Base-by-base conservation (phyloP, 2,113 vertebrate genomes). In the Ailuropoda melanoleuca region DNA sequence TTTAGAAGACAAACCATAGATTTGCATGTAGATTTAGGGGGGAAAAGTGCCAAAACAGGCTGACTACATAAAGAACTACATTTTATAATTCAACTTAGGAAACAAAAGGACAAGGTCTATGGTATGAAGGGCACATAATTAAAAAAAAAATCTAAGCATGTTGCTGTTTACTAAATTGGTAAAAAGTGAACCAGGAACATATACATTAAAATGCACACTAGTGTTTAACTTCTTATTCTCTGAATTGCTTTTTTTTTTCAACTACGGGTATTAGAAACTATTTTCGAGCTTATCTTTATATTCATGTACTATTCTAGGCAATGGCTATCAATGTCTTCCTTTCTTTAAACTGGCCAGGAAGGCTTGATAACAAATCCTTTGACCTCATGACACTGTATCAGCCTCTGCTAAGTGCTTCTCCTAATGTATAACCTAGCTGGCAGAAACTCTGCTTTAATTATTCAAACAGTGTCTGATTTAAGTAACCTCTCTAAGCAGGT, bases 391-490 rank as follows among this genome's bases (percentile, higher is more conserved):
- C 31, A 87, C 4, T 53, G 1, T 82, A 39, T 43, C 23, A 83
- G 46, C 24, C 34, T 74, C 66, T 75, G 68, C 14, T 81, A 66
- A 83, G 34, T 78, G 53, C 3, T 74, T 92, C 43, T 78, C 43
- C 39, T 89, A 89, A 72, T 82, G 82, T 39, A 83, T 3, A 87
- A 88, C 19, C 53, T 66, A 43, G 21, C 17, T 60, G 55, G 74
- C 43, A 90, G 66, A 92, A 89, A 83, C 18, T 88, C 37, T 83
- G 50, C 46, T 58, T 96, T 94, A 92, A 94, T 92, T 75, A 78
- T 83, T 97, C 39, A 75, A 34, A 91, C 29, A 53, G 19, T 83
- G 31, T 82, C 64, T 98, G 80, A 95, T 39, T 93, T 83, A 87
- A 96, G 84, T 13, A 95, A 93, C 56, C 37, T 92, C 53, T 91